These are phyloP conservation scores for Bostrychus sinensis DNA, from an alignment of 2,113 vertebrate species.

Conservation along the genomic window DNA sequence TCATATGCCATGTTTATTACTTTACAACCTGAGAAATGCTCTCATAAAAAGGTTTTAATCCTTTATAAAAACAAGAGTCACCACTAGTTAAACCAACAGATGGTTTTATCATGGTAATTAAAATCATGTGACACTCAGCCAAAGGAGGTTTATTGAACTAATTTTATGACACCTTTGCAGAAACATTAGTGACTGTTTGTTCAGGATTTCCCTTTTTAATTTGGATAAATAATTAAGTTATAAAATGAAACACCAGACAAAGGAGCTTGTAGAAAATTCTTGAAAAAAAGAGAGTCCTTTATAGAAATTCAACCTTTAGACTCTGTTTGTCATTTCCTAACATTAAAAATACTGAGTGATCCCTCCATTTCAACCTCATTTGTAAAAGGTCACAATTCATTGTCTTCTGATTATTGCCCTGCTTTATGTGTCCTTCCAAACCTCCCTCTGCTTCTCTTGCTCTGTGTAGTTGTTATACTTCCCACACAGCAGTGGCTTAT, in stretches of 20 bases:
- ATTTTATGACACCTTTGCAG: background rate
- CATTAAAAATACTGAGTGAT: background rate
- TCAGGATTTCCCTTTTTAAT: too few relatives aligned
- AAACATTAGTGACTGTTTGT: too few relatives aligned
- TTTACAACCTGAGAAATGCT: background rate
- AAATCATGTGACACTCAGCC: too few relatives aligned
- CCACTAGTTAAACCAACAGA: background rate
- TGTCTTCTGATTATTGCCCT: background rate
- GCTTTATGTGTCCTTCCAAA: background rate
- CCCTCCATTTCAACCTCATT: background rate
- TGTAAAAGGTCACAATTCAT: background rate
- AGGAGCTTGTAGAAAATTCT: background rate
- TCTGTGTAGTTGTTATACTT: background rate
- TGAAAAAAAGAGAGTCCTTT: too few relatives aligned
- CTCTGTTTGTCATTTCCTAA: background rate
- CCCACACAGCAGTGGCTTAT: slow-evolving; percentile 12
- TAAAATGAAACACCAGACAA: background rate
- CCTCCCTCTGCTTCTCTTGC: background rate
- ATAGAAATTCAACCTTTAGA: too few relatives aligned
- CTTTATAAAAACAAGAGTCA: background rate
- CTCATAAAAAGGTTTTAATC: background rate
- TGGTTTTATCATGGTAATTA: background rate
- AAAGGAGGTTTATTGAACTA: background rate
- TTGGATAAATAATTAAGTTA: too few relatives aligned
- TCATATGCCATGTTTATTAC: background rate